A percentile compares a stretch with the other conserved stretches of the same genome.
These are phyloP conservation scores for Micrasema minimum DNA, from an alignment of 1,140 invertebrate genomes.

Conservation along the genomic window DNA sequence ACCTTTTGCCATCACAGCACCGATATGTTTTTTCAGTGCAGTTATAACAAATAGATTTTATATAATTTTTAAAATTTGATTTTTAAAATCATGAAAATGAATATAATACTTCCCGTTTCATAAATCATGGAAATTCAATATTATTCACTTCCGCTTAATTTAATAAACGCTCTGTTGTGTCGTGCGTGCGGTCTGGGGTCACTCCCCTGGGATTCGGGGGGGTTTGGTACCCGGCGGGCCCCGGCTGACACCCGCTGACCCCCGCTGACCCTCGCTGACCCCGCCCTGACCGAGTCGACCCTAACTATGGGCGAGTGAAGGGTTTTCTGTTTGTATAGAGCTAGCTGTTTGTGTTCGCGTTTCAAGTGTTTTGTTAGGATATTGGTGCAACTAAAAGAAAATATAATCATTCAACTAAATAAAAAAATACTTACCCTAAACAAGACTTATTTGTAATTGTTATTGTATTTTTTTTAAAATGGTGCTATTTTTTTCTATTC, in stretches of 20 bases:
- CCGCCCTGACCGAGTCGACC: conserved; percentile 1
- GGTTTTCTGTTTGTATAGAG: background rate
- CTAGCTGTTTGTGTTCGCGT: conserved; percentile 6
- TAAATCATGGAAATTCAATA: no score
- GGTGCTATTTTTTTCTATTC: no score
- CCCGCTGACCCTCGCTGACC: conserved; percentile 11
- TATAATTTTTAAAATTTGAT: no score
- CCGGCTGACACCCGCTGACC: conserved; percentile 4
- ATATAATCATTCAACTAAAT: no score
- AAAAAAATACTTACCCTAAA: no score
- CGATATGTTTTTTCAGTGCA: no score
- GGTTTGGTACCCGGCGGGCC: background rate
- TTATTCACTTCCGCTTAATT: conserved; percentile 3
- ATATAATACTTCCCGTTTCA: no score
- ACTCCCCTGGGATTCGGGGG: conserved; percentile 16
- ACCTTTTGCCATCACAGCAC: no score
- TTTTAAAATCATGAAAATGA: no score
- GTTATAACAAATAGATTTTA: no score
- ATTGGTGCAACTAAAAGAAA: background rate
- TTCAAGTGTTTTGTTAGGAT: conserved; percentile 8
- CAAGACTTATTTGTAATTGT: no score
- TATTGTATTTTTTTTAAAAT: no score
- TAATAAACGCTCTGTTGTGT: conserved; percentile 24
- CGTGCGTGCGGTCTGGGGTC: conserved; percentile 28
- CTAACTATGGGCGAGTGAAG: background rate